Conservation (phyloP, 2,113 vertebrate species). For the Pomatostomus ruficeps region DNA sequence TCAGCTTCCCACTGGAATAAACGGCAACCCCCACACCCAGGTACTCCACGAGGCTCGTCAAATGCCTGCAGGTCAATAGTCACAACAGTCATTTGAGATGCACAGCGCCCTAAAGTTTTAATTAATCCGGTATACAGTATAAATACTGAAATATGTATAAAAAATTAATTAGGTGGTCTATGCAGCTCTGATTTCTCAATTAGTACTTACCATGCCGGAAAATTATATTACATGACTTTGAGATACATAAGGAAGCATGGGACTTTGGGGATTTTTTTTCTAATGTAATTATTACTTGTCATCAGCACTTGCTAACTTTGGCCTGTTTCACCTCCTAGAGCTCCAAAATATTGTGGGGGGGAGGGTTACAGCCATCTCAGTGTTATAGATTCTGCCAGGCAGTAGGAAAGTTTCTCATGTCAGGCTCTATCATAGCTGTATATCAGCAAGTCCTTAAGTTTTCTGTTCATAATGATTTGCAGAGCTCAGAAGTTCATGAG, state of each 20-base stretch:
- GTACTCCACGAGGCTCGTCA: slow-evolving; percentile 23
- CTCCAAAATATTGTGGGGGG: not conserved
- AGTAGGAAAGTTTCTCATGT: not conserved
- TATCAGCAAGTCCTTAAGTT: not conserved
- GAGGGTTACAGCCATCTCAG: not conserved
- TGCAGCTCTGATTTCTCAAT: slow-evolving; percentile 69
- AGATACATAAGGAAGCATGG: slow-evolving; percentile 56
- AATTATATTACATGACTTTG: slow-evolving; percentile 64
- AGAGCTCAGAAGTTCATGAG: not conserved
- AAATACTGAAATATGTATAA: slow-evolving; percentile 67
- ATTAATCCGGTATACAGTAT: slow-evolving; percentile 58
- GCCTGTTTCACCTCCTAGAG: not conserved
- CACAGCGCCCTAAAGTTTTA: slow-evolving; percentile 63
- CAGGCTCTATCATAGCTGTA: not conserved
- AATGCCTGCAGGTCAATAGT: slow-evolving; percentile 57
- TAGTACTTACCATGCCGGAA: slow-evolving; percentile 66
- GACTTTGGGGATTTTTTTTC: slow-evolving; percentile 42
- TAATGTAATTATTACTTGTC: slow-evolving; percentile 58
- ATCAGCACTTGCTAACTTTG: slow-evolving; percentile 49
- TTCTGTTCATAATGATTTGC: not conserved
- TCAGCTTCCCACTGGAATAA: slow-evolving; percentile 51
- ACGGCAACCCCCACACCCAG: slow-evolving; percentile 19
- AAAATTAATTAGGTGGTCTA: slow-evolving; percentile 70
- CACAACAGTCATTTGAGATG: slow-evolving; percentile 63
- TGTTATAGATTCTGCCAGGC: not conserved